Evolutionary conservation across 2,113 vertebrate species (phyloP).

Genomic region (Megaceryle torquata): DNA sequence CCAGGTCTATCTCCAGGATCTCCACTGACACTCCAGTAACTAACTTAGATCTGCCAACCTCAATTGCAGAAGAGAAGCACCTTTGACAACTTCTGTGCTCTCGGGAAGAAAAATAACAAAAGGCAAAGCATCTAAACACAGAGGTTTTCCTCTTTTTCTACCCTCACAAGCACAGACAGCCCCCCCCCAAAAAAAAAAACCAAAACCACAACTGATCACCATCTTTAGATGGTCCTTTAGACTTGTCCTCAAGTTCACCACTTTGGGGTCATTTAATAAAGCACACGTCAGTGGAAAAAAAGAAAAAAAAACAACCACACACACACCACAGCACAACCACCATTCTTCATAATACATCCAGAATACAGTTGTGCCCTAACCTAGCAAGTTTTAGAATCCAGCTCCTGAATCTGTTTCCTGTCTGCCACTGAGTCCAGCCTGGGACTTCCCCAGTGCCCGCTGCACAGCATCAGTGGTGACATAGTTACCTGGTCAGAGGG

Average conservation of each 20-base stretch:
- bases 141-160: not conserved
- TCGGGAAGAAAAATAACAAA: not conserved
- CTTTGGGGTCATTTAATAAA: not conserved
- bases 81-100: not conserved
- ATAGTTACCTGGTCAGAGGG: too few relatives aligned
- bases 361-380: not conserved
- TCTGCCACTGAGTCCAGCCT: too few relatives aligned
- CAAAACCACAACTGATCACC: not conserved
- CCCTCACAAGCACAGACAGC: fast-evolving
- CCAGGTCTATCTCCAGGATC: not conserved
- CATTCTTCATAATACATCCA: not conserved
- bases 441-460: too few relatives aligned
- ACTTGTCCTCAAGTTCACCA: not conserved
- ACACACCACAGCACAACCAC: not conserved
- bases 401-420: too few relatives aligned
- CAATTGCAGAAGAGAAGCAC: not conserved
- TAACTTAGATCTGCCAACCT: not conserved
- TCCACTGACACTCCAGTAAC: not conserved
- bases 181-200: not conserved
- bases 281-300: not conserved
- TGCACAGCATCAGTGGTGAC: too few relatives aligned
- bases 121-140: not conserved
- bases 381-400: not conserved
- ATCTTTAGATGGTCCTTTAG: not conserved
- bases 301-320: too few relatives aligned